Percentiles rank a stretch among this genome's conserved stretches.
These are phyloP conservation scores for Chelonoidis abingdonii DNA, from an alignment of 2,113 vertebrate species.

Conservation along the genomic window DNA sequence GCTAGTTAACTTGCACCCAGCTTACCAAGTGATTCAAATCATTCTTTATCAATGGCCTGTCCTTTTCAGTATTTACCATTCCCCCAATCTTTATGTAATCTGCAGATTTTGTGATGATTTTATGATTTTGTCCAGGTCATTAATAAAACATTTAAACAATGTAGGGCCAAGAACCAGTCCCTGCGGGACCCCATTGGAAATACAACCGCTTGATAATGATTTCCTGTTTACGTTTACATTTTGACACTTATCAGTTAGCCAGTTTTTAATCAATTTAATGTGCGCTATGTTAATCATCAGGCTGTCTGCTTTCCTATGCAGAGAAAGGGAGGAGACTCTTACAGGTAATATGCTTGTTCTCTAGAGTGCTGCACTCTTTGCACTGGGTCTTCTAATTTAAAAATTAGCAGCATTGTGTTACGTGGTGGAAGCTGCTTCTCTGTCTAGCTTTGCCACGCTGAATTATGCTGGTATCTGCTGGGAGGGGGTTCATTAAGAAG, in stretches of 20 bases:
- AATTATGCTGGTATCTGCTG: constrained; percentile 3
- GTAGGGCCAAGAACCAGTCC: too few relatives aligned
- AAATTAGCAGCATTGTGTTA: constrained; percentile 38
- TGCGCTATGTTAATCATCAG: neutral
- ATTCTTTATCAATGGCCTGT: neutral
- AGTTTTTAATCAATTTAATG: neutral
- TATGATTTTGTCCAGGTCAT: too few relatives aligned
- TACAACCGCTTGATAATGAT: neutral
- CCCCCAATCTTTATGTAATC: neutral
- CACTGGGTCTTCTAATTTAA: constrained; percentile 22
- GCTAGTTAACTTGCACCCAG: neutral
- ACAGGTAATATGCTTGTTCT: neutral
- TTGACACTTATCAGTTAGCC: neutral
- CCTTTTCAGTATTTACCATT: neutral
- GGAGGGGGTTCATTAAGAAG: constrained; percentile 6
- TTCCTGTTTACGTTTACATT: neutral
- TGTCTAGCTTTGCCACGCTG: constrained; percentile 1
- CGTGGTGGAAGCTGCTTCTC: constrained; percentile 16
- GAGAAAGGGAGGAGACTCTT: neutral
- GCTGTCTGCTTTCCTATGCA: neutral
- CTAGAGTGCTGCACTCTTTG: constrained; percentile 3
- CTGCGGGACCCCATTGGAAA: too few relatives aligned
- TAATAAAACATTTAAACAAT: too few relatives aligned
- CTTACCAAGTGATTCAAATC: neutral
- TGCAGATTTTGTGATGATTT: neutral